Evolutionary conservation across 2,113 vertebrate genomes (phyloP).

Genomic region (Grammomys surdaster): DNA sequence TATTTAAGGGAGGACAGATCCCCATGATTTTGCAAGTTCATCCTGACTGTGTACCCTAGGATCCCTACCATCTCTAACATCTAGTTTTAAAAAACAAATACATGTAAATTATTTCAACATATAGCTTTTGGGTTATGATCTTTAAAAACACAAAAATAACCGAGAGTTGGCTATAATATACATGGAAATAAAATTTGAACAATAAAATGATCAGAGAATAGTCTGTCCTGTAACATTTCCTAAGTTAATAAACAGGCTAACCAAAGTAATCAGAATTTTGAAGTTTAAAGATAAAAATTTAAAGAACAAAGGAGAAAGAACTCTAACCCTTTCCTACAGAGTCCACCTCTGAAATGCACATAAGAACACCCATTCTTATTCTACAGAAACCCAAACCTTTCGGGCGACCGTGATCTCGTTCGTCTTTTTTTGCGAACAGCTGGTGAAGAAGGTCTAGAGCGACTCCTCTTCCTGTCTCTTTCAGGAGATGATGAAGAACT

Average conservation of each 20-base stretch:
- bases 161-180: slow-evolving; percentile 78
- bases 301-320: slow-evolving; percentile 56
- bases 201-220: slow-evolving; percentile 56
- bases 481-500: slow-evolving; percentile 96
- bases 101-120: slow-evolving; percentile 57
- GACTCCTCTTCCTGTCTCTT: slow-evolving; percentile 96
- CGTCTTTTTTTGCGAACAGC: slow-evolving; percentile 98
- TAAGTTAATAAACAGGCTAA: slow-evolving; percentile 21
- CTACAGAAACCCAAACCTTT: slow-evolving; percentile 99
- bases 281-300: slow-evolving; percentile 66
- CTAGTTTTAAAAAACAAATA: slow-evolving; percentile 63
- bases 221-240: slow-evolving; percentile 37
- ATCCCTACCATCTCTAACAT: slow-evolving; percentile 47
- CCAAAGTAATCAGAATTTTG: slow-evolving; percentile 50
- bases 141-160: slow-evolving; percentile 75
- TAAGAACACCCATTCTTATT: slow-evolving; percentile 93
- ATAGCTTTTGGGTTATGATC: slow-evolving; percentile 56
- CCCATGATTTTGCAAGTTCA: slow-evolving; percentile 12
- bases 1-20: slow-evolving; percentile 66
- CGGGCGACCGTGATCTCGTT: slow-evolving; percentile 98
- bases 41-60: slow-evolving; percentile 33
- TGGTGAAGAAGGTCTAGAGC: slow-evolving; percentile 97
- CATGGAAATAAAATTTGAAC: slow-evolving; percentile 65
- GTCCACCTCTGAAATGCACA: background rate
- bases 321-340: slow-evolving; percentile 70